phyloP scores from a whole-genome alignment of 2,888 invertebrate species.

The Reticulitermes lucifugus region DNA sequence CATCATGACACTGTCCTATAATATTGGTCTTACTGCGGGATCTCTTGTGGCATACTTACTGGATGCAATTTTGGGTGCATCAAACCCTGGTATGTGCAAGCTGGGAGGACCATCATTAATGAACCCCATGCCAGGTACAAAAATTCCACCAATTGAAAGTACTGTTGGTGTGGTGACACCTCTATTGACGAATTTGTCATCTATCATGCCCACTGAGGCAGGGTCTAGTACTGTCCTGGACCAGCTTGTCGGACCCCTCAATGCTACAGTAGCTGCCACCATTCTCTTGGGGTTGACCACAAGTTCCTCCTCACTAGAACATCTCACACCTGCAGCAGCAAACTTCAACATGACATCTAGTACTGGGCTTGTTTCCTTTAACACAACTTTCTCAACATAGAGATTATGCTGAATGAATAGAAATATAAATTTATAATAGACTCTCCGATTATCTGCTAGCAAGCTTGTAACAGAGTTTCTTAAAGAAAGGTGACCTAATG shows the following conservation, averaged over 20 bases:
- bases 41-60: slow-evolving; percentile 86
- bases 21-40: slow-evolving; percentile 86
- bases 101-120: neutral
- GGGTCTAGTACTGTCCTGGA: neutral
- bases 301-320: neutral
- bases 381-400: slow-evolving; percentile 1
- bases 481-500: too few species aligned
- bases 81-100: slow-evolving; percentile 55
- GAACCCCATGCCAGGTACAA: neutral
- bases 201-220: neutral
- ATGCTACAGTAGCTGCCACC: slow-evolving; percentile 3
- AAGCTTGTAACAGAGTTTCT: too few species aligned
- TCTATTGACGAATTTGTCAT: neutral
- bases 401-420: neutral
- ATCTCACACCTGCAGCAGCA: neutral
- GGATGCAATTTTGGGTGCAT: slow-evolving; percentile 66
- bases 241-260: neutral
- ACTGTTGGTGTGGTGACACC: neutral
- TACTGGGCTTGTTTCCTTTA: neutral
- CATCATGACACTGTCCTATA: slow-evolving; percentile 94
- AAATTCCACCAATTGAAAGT: slow-evolving; percentile 16
- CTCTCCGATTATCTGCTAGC: neutral
- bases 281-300: neutral
- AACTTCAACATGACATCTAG: neutral
- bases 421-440: neutral